Conservation (phyloP, 2,113 vertebrate genomes). For the Halichoerus grypus region DNA sequence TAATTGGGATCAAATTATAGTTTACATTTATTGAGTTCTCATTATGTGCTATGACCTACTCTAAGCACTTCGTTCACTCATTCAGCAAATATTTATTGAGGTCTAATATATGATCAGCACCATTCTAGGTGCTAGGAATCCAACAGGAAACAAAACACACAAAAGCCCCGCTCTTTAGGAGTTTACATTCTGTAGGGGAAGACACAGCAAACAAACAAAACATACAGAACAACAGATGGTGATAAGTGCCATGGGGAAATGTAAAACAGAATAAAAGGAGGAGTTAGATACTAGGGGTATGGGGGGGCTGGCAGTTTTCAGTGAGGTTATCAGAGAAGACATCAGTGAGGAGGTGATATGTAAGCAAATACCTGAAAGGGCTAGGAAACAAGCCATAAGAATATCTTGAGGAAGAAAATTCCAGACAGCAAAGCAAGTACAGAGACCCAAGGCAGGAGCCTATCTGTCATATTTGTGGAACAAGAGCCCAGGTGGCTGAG, state of each 20-base stretch:
- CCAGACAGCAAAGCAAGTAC: neutral
- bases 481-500: neutral
- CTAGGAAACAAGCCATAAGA: neutral
- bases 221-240: neutral
- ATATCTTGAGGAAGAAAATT: neutral
- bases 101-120: neutral
- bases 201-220: neutral
- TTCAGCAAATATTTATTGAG: neutral
- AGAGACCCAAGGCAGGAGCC: neutral
- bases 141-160: neutral
- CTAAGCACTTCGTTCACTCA: neutral
- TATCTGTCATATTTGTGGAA: neutral
- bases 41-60: neutral
- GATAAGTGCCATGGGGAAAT: neutral
- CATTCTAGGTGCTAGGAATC: neutral
- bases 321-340: neutral
- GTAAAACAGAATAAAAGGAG: neutral
- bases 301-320: neutral
- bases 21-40: neutral
- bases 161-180: neutral
- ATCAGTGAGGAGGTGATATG: neutral
- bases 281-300: too few relatives aligned
- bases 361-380: neutral
- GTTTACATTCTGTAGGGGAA: neutral
- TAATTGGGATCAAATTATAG: slow-evolving; percentile 12